A percentile compares a stretch with the other conserved stretches of the same genome.
Conservation (phyloP, 2,888 invertebrate genomes). For the Eristalinus sepulchralis region DNA sequence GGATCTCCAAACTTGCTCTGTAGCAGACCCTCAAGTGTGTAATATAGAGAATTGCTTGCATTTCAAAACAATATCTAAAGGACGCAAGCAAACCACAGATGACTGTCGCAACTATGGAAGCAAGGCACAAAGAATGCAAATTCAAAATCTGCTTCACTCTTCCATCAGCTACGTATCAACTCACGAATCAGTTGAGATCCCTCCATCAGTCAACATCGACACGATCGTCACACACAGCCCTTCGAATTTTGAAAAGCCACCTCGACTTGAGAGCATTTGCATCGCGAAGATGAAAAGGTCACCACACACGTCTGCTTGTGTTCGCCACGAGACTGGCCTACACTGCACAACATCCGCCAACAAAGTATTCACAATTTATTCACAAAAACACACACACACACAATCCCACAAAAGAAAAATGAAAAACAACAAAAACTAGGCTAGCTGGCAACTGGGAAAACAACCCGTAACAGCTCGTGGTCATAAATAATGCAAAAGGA, state of each 20-base stretch:
- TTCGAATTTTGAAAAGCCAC: not conserved
- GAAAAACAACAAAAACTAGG: slow-evolving; percentile 17
- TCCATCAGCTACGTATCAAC: not conserved
- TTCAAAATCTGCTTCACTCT: not conserved
- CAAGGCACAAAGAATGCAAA: too few relatives aligned
- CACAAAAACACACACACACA: slow-evolving; percentile 3
- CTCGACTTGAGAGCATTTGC: not conserved
- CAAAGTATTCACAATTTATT: slow-evolving; percentile 34
- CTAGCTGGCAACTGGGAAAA: slow-evolving; percentile 2
- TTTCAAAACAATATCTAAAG: too few relatives aligned
- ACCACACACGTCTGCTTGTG: not conserved
- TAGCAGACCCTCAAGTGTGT: too few relatives aligned
- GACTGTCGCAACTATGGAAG: too few relatives aligned
- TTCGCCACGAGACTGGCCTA: not conserved
- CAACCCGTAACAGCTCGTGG: not conserved
- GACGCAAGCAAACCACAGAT: too few relatives aligned
- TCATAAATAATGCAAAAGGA: slow-evolving; percentile 68
- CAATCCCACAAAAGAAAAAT: not conserved
- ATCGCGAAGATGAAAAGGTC: slow-evolving; percentile 33
- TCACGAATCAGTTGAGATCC: not conserved
- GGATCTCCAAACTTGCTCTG: too few relatives aligned
- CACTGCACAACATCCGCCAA: not conserved
- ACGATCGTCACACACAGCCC: not conserved
- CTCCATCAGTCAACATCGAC: not conserved
- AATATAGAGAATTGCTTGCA: too few relatives aligned